Base-by-base conservation (phyloP, 2,888 invertebrate species). In the Itoplectis maculator region DNA sequence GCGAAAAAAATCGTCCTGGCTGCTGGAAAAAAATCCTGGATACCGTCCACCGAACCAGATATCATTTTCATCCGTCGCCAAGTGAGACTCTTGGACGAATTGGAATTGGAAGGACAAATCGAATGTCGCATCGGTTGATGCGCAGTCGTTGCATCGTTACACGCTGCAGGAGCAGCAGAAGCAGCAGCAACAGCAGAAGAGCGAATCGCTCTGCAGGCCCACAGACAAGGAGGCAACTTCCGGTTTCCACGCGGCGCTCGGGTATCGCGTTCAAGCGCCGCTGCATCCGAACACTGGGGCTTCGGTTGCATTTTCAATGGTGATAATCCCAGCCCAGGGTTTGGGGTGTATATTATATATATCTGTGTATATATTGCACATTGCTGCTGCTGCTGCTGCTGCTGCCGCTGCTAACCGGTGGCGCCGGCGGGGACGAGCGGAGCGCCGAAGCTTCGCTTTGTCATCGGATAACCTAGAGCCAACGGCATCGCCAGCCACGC, bases 381-480 rank as follows among this genome's bases (percentile, higher is more conserved):
- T 87, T 85, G 69, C 18, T n/a, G n/a, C n/a, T n/a, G n/a, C n/a
- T n/a, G n/a, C n/a, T n/a, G n/a, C n/a, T n/a, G n/a, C n/a, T n/a
- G 51, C 37, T 29, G 29, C 29, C 29, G 29, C 29, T 29, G 29
- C 29, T 5, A 29, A 29, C 29, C 29, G 29, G 29, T 29, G 82
- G 37, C 29, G 35, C 29, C 2, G 20, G 59, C 61, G 61, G 59
- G 68, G 56, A 63, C 75, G 82, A 81, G 86, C 51, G 74, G 78
- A 70, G 65, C 79, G 40, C 88, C 87, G 88, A 89, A 88, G 86
- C 85, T 72, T 82, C 88, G 92, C 92, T 92, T 92, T 92, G 92
- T 92, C 91, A 92, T 90, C 92, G 90, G 92, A 92, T 92, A 92
- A 90, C 91, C 91, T 90, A 91, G 92, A 91, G 88, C 91, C 89